A percentile compares a stretch with the other conserved stretches of the same genome.
Evolutionary conservation across 30 jellyfish, hydroid and myxozoan genomes (phyloP).

Genomic region (Rhopilema esculentum): DNA sequence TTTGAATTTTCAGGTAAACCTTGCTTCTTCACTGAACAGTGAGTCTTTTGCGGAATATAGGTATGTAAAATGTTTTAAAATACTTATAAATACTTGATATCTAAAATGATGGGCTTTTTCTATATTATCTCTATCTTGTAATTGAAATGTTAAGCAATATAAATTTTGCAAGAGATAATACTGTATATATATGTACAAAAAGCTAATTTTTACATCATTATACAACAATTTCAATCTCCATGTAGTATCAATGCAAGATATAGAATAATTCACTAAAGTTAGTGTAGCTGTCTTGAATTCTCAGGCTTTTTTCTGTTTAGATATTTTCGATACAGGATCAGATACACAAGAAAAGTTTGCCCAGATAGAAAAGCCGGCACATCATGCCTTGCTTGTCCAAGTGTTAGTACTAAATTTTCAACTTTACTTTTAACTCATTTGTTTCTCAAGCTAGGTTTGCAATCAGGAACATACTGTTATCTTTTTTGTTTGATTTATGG

Average conservation of each 20-base stretch:
- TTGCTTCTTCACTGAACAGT: slow-evolving; percentile 25
- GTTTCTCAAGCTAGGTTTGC: slow-evolving; percentile 13
- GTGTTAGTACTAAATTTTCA: slow-evolving; percentile 9
- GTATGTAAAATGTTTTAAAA: slow-evolving; percentile 9
- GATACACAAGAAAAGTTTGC: slow-evolving; percentile 14
- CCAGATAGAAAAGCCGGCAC: slow-evolving; percentile 12
- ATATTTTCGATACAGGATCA: slow-evolving; percentile 10
- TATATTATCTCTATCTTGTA: not conserved
- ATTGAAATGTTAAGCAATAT: not conserved
- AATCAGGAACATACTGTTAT: not conserved
- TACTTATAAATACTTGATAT: not conserved
- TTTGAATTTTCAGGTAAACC: slow-evolving; percentile 8
- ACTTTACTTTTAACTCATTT: slow-evolving; percentile 5
- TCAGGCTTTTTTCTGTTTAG: slow-evolving; percentile 14
- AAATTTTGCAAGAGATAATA: slow-evolving; percentile 4
- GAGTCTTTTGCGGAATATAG: slow-evolving; percentile 16
- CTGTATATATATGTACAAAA: not conserved
- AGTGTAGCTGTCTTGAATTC: not conserved
- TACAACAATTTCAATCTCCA: slow-evolving; percentile 7
- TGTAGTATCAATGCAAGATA: not conserved
- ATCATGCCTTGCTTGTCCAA: slow-evolving; percentile 37
- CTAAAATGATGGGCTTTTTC: slow-evolving; percentile 17
- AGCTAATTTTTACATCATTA: not conserved
- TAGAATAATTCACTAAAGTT: not conserved
- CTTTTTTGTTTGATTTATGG: not conserved